Conservation (phyloP, 2,888 invertebrate species). For the Amblyjoppa fuscipennis region DNA sequence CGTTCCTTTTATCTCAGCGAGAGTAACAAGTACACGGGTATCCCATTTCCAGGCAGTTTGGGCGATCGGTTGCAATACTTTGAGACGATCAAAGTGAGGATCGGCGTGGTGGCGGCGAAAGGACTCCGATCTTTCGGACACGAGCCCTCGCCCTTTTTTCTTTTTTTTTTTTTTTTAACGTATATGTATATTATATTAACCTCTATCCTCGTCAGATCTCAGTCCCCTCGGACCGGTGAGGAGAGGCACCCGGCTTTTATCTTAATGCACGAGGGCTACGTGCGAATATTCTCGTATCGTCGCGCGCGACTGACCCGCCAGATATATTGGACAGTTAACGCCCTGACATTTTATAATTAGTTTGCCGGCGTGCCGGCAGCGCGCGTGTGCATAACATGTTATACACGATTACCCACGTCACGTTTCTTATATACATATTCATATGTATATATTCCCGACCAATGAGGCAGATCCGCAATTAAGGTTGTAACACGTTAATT, state of each 20-base stretch:
- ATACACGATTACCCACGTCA: slow-evolving; percentile 51
- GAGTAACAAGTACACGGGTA: slow-evolving; percentile 83
- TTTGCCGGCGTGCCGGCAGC: slow-evolving; percentile 58
- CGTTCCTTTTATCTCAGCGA: slow-evolving; percentile 80
- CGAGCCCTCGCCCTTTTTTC: slow-evolving; percentile 60
- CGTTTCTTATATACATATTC: slow-evolving; percentile 39
- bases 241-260: slow-evolving; percentile 46
- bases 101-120: slow-evolving; percentile 27
- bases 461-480: slow-evolving; percentile 7
- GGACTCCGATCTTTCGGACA: slow-evolving; percentile 28
- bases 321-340: slow-evolving; percentile 65
- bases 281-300: slow-evolving; percentile 67
- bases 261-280: slow-evolving; percentile 63
- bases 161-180: background rate
- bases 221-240: slow-evolving; percentile 4
- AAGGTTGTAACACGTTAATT: slow-evolving; percentile 8
- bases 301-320: slow-evolving; percentile 52
- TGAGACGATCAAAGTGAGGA: slow-evolving; percentile 43
- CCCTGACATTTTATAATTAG: slow-evolving; percentile 66
- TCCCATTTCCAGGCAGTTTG: slow-evolving; percentile 83
- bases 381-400: slow-evolving; percentile 52
- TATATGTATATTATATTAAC: slow-evolving; percentile 42
- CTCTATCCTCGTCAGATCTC: slow-evolving; percentile 40
- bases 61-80: slow-evolving; percentile 70
- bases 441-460: slow-evolving; percentile 25